Evolutionary conservation across 2,888 invertebrate genomes (phyloP), one percentile per base, ranked within the genome.

Genomic region (Zygogramma bicolorata): DNA sequence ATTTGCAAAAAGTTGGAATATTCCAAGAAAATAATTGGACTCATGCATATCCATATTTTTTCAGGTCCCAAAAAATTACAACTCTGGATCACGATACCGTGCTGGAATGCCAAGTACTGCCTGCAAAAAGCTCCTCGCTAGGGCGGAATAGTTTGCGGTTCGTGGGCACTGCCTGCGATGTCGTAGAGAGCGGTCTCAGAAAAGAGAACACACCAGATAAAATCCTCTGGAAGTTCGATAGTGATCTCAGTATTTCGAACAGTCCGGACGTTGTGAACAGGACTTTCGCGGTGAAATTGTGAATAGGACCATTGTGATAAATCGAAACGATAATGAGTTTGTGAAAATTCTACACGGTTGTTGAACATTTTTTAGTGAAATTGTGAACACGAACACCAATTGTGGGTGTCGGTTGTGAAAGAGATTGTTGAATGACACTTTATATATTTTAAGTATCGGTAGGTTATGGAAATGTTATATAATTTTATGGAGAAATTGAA

Each of bases 171-270:
- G 95, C 22, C 85, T 98, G 80, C 94, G 97, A 86, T 90, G 96
- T 78, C 95, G 98, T 68, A 95, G 97, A 65, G 93, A 95, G 85
- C 95, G 96, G 82, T 95, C 46, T 46, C 27, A 18, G 29, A n/a
- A 31, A 53, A 53, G 97, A 88, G 93, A 95, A n/a, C 93, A 95
- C 27, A 94, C 96, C 86, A 34, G 85, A 86, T 76, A 86, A 83
- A 75, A 87, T 87, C 71, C 80, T 87, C 79, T 87, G 87, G 87
- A 85, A 86, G 79, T 87, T 87, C 79, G 87, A 87, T 81, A 86
- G 87, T 85, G 87, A 87, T 83, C 84, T 86, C 75, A 82, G 79
- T 77, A 84, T 84, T 82, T 84, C 84, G 71, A 87, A 87, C 80
- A 86, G 86, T 80, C 87, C 87, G 69, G 87, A 87, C 77, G 85